Evolutionary conservation across 2,113 vertebrate species (phyloP).

Genomic region (Piprites chloris): DNA sequence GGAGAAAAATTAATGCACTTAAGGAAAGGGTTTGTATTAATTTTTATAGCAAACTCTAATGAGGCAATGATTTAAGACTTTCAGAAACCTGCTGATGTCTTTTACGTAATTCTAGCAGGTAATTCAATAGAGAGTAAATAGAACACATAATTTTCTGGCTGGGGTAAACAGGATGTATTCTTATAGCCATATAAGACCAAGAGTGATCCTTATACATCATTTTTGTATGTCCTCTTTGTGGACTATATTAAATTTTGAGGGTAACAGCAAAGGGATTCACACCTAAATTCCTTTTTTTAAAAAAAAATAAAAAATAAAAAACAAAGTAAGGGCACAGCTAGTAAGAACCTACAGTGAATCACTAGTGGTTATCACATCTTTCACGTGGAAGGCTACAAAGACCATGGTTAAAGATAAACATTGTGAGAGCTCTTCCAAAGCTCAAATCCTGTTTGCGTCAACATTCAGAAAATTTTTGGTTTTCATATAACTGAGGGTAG

Average conservation of each 20-base stretch:
- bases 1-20: neutral
- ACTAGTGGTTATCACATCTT: neutral
- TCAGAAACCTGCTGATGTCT: neutral
- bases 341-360: neutral
- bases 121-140: neutral
- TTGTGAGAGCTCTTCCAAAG: neutral
- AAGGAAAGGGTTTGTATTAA: neutral
- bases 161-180: neutral
- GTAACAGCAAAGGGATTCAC: neutral
- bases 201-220: neutral
- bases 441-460: neutral
- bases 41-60: neutral
- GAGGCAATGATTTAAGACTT: neutral
- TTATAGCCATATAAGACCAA: neutral
- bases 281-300: neutral
- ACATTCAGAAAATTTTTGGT: neutral
- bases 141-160: neutral
- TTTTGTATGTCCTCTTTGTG: neutral
- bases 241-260: neutral
- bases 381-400: fast-evolving
- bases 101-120: neutral
- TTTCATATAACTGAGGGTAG: neutral
- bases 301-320: too few relatives aligned
- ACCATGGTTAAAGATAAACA: neutral
- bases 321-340: neutral